Base-by-base conservation (phyloP, 2,888 invertebrate species). In the Tromatobia lineatoria region DNA sequence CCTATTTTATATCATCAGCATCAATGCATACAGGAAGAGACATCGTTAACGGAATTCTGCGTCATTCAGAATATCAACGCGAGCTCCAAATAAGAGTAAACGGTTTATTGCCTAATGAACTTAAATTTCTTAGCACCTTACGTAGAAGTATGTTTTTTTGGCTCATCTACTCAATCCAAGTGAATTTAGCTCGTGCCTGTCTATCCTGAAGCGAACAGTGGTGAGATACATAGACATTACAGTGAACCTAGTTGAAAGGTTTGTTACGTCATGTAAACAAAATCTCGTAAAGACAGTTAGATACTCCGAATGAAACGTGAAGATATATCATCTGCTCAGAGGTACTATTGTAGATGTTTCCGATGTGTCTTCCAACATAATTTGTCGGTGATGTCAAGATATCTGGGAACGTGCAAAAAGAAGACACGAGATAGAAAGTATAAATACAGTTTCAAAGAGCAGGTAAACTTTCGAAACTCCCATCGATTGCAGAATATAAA, bases 71-170 rank as follows among this genome's bases (percentile, higher is more conserved):
- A 57, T 47, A 42, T 57, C 38, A 29, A 42, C 11, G 42, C 38
- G 80, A 64, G 61, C 61, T 77, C 67, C 20, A 50, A 29, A 75
- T 34, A 73, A 80, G 74, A 61, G 61, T 42, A n/a, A 71, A 54
- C 61, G 59, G 82, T 78, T 85, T 87, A 86, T 85, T 76, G 69
- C 42, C 47, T 83, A 85, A 87, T 75, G 64, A 83, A 85, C 70
- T 80, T 64, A 57, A 85, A 86, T 71, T 85, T 78, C 54, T 47
- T 61, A 61, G 42, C 18, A 25, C 4, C 59, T 59, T 47, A 71
- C n/a, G 52, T 52, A 77, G 38, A 61, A 18, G 54, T 34, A 34
- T 7, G 38, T 18, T 34, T 34, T n/a, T 20, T 20, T 69, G 52
- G 64, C 34, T 13, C 66, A 66, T 85, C 42, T 77, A 45, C 67